Evolutionary conservation across 2,113 vertebrate genomes (phyloP).

Genomic region (Hipposideros armiger): DNA sequence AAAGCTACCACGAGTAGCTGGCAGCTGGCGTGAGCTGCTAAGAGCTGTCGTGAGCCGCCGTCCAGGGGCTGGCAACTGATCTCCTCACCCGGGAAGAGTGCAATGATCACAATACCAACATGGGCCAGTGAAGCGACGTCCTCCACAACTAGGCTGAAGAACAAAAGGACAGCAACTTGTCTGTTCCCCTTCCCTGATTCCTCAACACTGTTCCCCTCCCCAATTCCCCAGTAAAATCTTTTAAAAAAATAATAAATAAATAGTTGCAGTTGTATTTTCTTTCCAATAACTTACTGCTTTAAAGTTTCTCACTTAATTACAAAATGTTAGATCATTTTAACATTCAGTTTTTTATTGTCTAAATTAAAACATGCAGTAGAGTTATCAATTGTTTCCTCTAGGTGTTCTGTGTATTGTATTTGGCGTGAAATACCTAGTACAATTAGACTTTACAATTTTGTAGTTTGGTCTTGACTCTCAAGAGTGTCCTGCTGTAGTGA

Average conservation of each 20-base stretch:
- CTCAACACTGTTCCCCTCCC: too few relatives aligned
- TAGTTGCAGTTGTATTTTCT: conserved; percentile 71
- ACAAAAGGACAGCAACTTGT: too few relatives aligned
- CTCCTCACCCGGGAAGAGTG: too few relatives aligned
- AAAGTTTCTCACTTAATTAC: conserved; percentile 73
- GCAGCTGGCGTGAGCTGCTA: too few relatives aligned
- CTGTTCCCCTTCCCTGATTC: too few relatives aligned
- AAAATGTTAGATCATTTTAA: conserved; percentile 66
- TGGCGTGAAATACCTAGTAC: neutral
- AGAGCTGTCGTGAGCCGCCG: too few relatives aligned
- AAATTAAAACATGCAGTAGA: conserved; percentile 68
- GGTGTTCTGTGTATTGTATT: conserved; percentile 48
- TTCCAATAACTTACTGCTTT: conserved; percentile 66
- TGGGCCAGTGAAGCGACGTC: too few relatives aligned
- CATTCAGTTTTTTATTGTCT: conserved; percentile 49
- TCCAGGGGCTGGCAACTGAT: too few relatives aligned
- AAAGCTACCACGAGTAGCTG: too few relatives aligned
- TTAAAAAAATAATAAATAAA: neutral
- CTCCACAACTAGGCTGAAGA: too few relatives aligned
- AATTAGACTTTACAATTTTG: neutral
- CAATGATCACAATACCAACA: too few relatives aligned
- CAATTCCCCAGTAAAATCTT: too few relatives aligned
- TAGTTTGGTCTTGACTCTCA: neutral
- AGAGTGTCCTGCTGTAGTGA: neutral
- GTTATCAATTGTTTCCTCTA: conserved; percentile 34